Evolutionary conservation across 2,797 vertebrate species (phyloP), one percentile per base, ranked within the genome.

Genomic region (Silurus aristotelis): DNA sequence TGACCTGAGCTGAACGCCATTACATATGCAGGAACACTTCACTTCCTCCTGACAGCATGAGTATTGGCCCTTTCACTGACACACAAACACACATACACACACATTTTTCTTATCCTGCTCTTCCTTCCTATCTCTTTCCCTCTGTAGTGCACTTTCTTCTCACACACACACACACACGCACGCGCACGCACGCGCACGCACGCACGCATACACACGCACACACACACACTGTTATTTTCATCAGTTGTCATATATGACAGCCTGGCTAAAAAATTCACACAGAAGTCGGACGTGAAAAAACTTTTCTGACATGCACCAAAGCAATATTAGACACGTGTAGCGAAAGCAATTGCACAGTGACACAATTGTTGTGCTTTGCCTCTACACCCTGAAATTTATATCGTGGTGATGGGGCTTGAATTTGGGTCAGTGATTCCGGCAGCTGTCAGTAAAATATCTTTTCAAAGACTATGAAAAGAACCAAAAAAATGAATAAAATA

Each of bases 211-310:
- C 43, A 19, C 15, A 20, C 31, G 46, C 68, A 71, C 68, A 68
- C 27, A 27, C 67, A 71, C 38, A 72, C 70, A 48, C 43, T 73
- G 61, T 73, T 63, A 60, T 27, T 63, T 73, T 80, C n/a, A 84
- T 84, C 75, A 68, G 12, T 58, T 78, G 72, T 75, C 82, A 76
- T 67, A 43, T 68, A 56, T 84, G 83, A 84, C 83, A 78, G 83
- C 75, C 61, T 15, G 15, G 15, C 31, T 46, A 13, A 78, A 75
- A 55, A 55, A 81, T 71, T 71, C 22, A 27, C 56, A 64, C 48
- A 64, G 60, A 52, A 77, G 56, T 77, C 73, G 12, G 17, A 52
- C 27, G 12, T 63, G 56, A 60, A 66, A 76, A 55, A 48, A 31
- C 48, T 48, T 66, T 27, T 31, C 22, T 70, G 76, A 78, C 20